Evolutionary conservation across 2,888 invertebrate species (phyloP), one percentile per base, ranked within the genome.

Genomic region (Kryphioiulus occultus): DNA sequence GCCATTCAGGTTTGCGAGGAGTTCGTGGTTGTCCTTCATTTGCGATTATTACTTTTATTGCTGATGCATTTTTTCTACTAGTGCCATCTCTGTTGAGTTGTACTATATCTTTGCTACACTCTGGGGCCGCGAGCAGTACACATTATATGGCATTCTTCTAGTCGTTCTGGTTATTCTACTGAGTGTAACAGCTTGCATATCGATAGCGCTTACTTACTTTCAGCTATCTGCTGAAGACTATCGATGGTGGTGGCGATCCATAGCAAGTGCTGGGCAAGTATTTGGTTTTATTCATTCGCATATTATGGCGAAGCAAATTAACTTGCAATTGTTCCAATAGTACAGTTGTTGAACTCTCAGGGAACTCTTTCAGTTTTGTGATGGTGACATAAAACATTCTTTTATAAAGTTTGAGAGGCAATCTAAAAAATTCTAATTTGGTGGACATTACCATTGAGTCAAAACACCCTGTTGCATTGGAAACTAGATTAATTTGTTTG

Each of bases 51-150:
- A 30, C n/a, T 44, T 44, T 32, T 88, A 22, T 59, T 26, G 17
- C 47, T 26, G 12, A 44, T 47, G 12, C 32, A 35, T 35, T 86
- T 68, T 88, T 89, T 68, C 17, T 35, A 90, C 53, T 91, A 93
- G 93, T 91, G 93, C 93, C 84, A 93, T 93, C 88, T 93, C 92
- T 12, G 91, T 93, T 32, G 93, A 93, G 90, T 90, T 93, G 90
- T 93, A 93, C 90, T 93, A 93, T 91, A 93, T 93, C 88, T 93
- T 93, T 90, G 92, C 93, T 86, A 93, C 93, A 0, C 90, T 93
- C 84, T 93, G 93, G 93, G 93, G 93, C 1, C 91, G 93, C 22
- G 93, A 93, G 89, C 92, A 92, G 89, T 93, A 93, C 91, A 93
- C 93, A 0, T 90, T 93, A 87, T 93, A 92, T 89, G 93, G 93